Evolutionary conservation across 2,113 vertebrate genomes (phyloP), one percentile per base, ranked within the genome.

Genomic region (Chrysochloris asiatica): DNA sequence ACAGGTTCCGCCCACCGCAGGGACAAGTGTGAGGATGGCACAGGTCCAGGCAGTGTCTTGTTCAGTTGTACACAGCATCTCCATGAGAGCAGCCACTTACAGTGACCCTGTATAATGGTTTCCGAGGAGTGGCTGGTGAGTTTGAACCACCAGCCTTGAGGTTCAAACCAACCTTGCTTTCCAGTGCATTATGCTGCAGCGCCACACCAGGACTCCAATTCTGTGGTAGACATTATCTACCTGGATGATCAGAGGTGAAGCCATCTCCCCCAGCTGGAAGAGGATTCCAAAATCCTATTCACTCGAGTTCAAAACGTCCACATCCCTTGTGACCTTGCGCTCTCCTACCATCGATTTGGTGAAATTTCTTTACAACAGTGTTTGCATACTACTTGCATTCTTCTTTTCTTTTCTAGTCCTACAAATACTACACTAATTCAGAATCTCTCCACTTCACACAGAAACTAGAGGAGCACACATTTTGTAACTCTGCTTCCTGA

Each of bases 221-320:
- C n/a, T n/a, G n/a, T n/a, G n/a, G n/a, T n/a, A n/a, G n/a, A n/a
- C n/a, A n/a, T n/a, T n/a, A n/a, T n/a, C n/a, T n/a, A n/a, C n/a
- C n/a, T n/a, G n/a, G n/a, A n/a, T n/a, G 19, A 19, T 16, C 50
- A 52, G 3, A 52, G 50, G 13, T 52, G 50, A 52, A 8, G 19
- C 19, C 13, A 52, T 52, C 50, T 52, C 50, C 50, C 19, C 11
- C 50, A 52, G 50, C 10, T 52, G n/a, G n/a, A n/a, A n/a, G n/a
- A 52, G 13, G 13, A 5, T 11, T 71, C 54, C 33, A 50, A n/a
- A 86, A 78, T 67, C 48, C 69, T 67, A 22, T 36, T 92, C 5
- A 26, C 50, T 56, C 38, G n/a, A 50, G 59, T 69, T 76, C 52
- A 83, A 86, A 94, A 90, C n/a, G 77, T 82, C 67, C 80, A 83